Evolutionary conservation across 2,113 vertebrate genomes (phyloP).

Genomic region (Psephotus haematonotus): DNA sequence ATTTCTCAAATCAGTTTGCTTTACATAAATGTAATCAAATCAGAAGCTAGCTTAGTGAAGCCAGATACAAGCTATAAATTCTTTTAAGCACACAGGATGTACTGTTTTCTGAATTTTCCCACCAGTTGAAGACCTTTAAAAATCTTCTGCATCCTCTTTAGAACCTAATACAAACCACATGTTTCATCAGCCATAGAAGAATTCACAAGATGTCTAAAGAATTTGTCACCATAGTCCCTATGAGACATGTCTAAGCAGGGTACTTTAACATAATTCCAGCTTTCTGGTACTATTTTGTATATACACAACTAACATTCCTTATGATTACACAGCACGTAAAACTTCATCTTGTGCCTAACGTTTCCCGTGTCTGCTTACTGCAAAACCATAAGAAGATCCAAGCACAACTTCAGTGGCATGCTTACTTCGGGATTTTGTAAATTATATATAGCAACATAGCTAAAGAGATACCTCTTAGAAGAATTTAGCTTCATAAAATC

Average conservation of each 20-base stretch:
- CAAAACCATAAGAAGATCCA: background rate
- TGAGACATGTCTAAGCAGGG: background rate
- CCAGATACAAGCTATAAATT: background rate
- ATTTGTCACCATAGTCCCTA: background rate
- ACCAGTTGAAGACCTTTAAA: background rate
- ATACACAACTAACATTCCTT: background rate
- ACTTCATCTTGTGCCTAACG: background rate
- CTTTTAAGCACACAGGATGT: background rate
- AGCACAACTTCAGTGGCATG: background rate
- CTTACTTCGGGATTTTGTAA: background rate
- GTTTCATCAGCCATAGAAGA: background rate
- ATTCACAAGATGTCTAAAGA: background rate
- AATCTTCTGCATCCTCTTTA: background rate
- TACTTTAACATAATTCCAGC: background rate
- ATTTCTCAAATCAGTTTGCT: background rate
- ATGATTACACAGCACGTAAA: background rate
- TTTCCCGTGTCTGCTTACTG: background rate
- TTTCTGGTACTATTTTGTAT: background rate
- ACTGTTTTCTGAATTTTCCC: background rate
- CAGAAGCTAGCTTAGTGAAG: background rate
- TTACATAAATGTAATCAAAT: background rate
- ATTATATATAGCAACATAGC: background rate
- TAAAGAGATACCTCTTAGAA: background rate
- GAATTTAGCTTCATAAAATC: background rate
- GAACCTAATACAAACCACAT: background rate